These are phyloP conservation scores for Phaenicophaeus curvirostris DNA, from an alignment of 2,797 vertebrate genomes.

Conservation along the genomic window DNA sequence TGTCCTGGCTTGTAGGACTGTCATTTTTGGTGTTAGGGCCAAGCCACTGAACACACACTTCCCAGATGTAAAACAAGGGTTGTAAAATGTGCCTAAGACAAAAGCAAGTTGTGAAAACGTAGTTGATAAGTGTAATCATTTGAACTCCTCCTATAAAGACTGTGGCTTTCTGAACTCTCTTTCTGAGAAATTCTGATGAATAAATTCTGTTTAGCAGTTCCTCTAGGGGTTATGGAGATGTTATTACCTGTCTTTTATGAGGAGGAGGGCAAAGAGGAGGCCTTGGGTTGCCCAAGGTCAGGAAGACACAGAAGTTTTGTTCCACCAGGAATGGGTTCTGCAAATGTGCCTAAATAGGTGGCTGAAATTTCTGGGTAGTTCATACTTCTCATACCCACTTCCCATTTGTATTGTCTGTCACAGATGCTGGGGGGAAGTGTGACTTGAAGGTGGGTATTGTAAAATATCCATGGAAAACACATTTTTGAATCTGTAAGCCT, in stretches of 20 bases:
- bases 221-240: not conserved
- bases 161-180: not conserved
- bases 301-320: not conserved
- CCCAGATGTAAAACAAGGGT: not conserved
- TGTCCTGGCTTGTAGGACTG: not conserved
- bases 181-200: not conserved
- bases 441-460: not conserved
- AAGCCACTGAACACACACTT: not conserved
- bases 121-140: not conserved
- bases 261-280: not conserved
- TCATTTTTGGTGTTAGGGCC: not conserved
- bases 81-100: not conserved
- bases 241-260: not conserved
- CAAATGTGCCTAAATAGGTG: not conserved
- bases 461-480: not conserved
- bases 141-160: not conserved
- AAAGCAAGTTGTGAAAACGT: not conserved
- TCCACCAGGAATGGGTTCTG: not conserved
- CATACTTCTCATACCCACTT: accelerated
- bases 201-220: not conserved
- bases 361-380: not conserved
- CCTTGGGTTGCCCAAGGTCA: not conserved
- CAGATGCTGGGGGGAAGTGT: not conserved
- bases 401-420: accelerated
- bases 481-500: not conserved